phyloP scores from a whole-genome alignment of 2,888 invertebrate species.

The Andrena fulva region DNA sequence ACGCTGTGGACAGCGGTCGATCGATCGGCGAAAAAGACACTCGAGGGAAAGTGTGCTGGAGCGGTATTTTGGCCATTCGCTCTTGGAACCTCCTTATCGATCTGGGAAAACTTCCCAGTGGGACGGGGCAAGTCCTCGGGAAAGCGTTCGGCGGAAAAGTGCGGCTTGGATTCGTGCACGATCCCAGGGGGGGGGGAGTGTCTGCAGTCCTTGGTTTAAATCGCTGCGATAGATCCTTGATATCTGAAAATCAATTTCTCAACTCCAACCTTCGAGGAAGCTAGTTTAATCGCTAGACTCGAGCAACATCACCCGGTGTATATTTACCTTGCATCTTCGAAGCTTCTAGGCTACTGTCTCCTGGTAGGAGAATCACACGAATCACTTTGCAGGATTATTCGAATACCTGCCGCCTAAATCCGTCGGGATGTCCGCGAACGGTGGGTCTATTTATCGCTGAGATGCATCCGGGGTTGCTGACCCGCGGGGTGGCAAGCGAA shows the following conservation, averaged over 20 bases:
- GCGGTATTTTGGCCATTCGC: neutral
- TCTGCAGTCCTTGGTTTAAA: neutral
- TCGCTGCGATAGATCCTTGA: neutral
- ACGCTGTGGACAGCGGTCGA: no score
- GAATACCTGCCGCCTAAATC: conserved; percentile 37
- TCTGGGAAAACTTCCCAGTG: conserved; percentile 2
- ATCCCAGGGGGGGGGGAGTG: neutral
- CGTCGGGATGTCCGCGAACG: conserved; percentile 40
- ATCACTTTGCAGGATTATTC: neutral
- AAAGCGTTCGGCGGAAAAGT: conserved; percentile 26
- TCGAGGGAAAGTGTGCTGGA: neutral
- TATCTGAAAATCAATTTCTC: neutral
- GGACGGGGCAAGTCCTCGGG: neutral
- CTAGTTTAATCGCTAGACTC: neutral
- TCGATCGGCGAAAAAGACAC: neutral
- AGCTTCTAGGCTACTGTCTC: neutral
- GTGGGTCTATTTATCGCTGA: conserved; percentile 61
- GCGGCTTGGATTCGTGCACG: conserved; percentile 3
- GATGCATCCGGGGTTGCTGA: conserved; percentile 56
- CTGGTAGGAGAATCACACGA: no score
- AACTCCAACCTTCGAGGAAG: no score
- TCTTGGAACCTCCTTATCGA: conserved; percentile 9
- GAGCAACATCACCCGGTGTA: neutral
- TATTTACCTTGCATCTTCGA: neutral
- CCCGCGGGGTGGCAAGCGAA: conserved; percentile 46